Percentiles rank a stretch among this genome's conserved stretches.
Evolutionary conservation across 2,113 vertebrate genomes (phyloP).

Genomic region (Setophaga kirtlandii): DNA sequence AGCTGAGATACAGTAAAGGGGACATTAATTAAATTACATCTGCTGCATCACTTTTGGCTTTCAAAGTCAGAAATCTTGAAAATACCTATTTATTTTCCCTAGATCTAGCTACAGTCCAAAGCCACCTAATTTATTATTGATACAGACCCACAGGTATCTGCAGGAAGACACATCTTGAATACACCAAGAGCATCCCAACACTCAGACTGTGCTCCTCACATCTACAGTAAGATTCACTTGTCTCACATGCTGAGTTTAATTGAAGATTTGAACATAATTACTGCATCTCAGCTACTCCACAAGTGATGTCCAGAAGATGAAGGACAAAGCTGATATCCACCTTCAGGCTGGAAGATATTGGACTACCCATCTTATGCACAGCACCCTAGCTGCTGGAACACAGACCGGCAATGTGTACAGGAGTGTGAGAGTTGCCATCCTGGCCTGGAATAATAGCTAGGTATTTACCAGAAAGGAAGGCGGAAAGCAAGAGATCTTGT

Average conservation of each 20-base stretch:
- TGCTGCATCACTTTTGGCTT: background rate
- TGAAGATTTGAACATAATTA: background rate
- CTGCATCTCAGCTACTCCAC: background rate
- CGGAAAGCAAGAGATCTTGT: rapidly evolving
- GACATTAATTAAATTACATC: background rate
- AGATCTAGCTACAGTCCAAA: background rate
- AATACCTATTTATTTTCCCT: background rate
- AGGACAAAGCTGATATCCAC: background rate
- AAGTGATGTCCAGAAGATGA: background rate
- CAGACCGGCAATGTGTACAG: rapidly evolving
- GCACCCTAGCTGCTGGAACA: background rate
- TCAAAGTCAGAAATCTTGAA: background rate
- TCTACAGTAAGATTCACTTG: background rate
- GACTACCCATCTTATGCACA: background rate
- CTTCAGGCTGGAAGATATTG: background rate
- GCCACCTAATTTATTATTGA: background rate
- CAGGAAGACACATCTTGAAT: background rate
- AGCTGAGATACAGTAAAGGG: background rate
- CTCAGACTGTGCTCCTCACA: background rate
- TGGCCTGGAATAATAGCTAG: background rate
- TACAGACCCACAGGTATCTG: background rate
- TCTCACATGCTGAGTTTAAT: background rate
- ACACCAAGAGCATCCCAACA: background rate
- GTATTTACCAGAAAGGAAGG: background rate
- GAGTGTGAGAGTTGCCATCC: rapidly evolving